Conservation (phyloP, 2,888 invertebrate species). For the Beris morrisii region DNA sequence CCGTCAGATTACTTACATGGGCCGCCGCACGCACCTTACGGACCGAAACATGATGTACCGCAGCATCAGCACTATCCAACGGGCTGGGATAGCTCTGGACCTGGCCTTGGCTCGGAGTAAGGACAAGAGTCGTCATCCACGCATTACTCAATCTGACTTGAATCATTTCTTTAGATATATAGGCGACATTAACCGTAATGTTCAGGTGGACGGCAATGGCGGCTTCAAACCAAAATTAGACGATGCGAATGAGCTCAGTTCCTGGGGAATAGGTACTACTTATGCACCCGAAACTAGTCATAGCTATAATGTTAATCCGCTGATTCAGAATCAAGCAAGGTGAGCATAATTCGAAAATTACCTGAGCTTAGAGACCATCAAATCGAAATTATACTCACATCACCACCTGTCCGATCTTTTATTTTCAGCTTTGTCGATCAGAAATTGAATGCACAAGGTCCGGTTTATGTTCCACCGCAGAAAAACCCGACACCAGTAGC, state of each 20-base stretch:
- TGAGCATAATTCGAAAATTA: constrained; percentile 38
- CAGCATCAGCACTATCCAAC: constrained; percentile 58
- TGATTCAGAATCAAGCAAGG: constrained; percentile 52
- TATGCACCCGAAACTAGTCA: constrained; percentile 50
- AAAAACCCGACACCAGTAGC: constrained; percentile 40
- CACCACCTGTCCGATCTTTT: neutral
- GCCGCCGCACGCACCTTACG: constrained; percentile 37
- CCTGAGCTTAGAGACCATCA: no score
- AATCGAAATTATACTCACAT: no score
- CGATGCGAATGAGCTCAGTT: constrained; percentile 64
- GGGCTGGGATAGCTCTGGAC: constrained; percentile 65
- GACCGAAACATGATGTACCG: constrained; percentile 13
- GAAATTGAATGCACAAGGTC: constrained; percentile 44
- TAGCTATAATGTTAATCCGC: constrained; percentile 50
- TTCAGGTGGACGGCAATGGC: constrained; percentile 56
- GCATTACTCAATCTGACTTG: constrained; percentile 8
- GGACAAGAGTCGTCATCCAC: constrained; percentile 44
- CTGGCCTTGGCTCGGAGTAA: constrained; percentile 67
- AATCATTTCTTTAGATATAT: constrained; percentile 57
- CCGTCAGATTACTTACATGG: constrained; percentile 50
- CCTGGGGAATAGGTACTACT: constrained; percentile 65
- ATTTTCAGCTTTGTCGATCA: constrained; percentile 35
- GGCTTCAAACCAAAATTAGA: constrained; percentile 59
- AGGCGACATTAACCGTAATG: constrained; percentile 63
- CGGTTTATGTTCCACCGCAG: constrained; percentile 47